A percentile compares a stretch with the other conserved stretches of the same genome.
phyloP scores from a whole-genome alignment of 2,113 vertebrate species.

The Cyphomyrus discorhynchus region DNA sequence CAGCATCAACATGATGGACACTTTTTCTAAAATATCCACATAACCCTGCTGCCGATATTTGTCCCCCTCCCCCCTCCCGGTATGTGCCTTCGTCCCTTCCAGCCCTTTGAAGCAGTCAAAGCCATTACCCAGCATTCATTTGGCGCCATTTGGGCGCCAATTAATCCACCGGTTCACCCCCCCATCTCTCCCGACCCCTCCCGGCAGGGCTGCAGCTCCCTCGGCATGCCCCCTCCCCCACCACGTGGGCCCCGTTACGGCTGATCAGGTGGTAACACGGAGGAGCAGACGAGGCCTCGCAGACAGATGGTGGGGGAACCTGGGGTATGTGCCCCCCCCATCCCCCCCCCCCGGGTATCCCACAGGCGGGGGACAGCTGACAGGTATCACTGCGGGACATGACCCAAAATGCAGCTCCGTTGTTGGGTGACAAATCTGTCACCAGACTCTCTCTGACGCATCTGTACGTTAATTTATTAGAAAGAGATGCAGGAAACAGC shows the following conservation, averaged over 20 bases:
- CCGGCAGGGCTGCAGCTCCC: conserved; percentile 62
- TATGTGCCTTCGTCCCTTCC: neutral
- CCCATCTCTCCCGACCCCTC: conserved; percentile 59
- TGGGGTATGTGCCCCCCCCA: conserved; percentile 86
- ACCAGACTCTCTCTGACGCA: conserved; percentile 55
- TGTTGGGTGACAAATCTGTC: conserved; percentile 86
- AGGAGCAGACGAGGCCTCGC: conserved; percentile 16
- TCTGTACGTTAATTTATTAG: neutral
- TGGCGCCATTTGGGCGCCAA: conserved; percentile 69
- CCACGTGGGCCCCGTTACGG: conserved; percentile 67
- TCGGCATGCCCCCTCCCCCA: conserved; percentile 58
- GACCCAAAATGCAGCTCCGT: conserved; percentile 85
- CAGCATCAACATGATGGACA: neutral
- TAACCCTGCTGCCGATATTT: neutral
- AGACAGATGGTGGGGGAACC: conserved; percentile 81
- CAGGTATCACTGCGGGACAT: conserved; percentile 97
- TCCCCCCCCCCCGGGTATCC: conserved; percentile 51
- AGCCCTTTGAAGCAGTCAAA: neutral
- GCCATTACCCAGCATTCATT: conserved; percentile 34
- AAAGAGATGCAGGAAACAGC: neutral
- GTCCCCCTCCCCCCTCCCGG: no score
- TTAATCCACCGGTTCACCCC: conserved; percentile 77
- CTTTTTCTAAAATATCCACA: neutral
- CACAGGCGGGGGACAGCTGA: conserved; percentile 89
- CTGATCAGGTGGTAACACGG: conserved; percentile 91